phyloP scores from a whole-genome alignment of 2,113 vertebrate genomes.

The Pterocles burchelli region DNA sequence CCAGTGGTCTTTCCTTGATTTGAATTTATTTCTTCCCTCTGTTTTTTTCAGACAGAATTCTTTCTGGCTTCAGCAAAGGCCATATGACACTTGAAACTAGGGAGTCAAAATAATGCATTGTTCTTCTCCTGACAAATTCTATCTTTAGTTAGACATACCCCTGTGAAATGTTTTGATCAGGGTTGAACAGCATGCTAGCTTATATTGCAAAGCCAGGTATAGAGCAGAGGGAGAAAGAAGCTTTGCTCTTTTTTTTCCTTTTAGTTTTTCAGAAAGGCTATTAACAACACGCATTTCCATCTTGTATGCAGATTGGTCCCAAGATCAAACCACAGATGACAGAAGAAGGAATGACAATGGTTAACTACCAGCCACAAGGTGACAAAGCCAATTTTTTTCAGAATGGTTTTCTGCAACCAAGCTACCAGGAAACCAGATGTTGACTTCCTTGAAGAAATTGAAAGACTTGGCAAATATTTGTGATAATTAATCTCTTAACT shows the following conservation, averaged over 20 bases:
- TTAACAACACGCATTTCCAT: not conserved
- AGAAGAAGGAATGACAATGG: constrained; percentile 64
- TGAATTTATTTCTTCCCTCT: not conserved
- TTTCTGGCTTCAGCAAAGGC: not conserved
- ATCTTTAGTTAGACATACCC: not conserved
- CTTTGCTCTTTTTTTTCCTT: not conserved
- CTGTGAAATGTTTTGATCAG: not conserved
- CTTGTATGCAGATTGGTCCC: constrained; percentile 67
- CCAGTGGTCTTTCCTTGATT: not conserved
- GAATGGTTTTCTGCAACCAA: constrained; percentile 76
- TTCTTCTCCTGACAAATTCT: not conserved
- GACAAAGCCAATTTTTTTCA: constrained; percentile 76
- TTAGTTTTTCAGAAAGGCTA: not conserved
- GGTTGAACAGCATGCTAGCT: not conserved
- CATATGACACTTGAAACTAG: not conserved
- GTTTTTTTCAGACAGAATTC: not conserved
- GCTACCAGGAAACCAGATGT: constrained; percentile 67
- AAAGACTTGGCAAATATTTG: constrained; percentile 64
- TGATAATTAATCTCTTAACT: not conserved
- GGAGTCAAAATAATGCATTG: not conserved
- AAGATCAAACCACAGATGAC: constrained; percentile 77
- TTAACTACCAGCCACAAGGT: constrained; percentile 70
- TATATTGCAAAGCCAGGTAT: not conserved
- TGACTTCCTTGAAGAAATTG: constrained; percentile 75
- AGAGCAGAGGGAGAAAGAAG: not conserved